phyloP scores from a whole-genome alignment of 2,113 vertebrate genomes.

The Chitala chitala region DNA sequence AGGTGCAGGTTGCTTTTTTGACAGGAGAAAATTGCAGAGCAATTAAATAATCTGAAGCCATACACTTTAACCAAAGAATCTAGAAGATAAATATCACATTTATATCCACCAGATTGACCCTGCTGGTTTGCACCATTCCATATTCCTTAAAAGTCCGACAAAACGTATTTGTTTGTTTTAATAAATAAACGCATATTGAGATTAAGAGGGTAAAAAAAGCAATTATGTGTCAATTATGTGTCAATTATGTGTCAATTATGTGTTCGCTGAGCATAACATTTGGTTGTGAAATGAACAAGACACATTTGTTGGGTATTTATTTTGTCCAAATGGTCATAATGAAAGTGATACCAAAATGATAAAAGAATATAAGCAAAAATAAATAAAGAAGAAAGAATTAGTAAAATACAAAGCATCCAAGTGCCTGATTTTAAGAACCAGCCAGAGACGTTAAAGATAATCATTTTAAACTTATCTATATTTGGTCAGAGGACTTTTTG shows the following conservation, averaged over 20 bases:
- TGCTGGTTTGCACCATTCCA: not conserved
- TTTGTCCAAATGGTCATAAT: too few species aligned
- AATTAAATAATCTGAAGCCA: conserved; percentile 73
- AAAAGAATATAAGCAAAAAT: too few species aligned
- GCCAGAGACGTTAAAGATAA: too few species aligned
- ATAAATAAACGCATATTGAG: too few species aligned
- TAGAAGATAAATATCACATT: conserved; percentile 66
- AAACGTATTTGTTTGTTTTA: not conserved
- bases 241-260: too few species aligned
- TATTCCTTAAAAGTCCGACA: not conserved
- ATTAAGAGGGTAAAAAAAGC: too few species aligned
- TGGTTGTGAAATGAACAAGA: conserved; percentile 1
- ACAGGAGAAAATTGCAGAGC: conserved; percentile 70
- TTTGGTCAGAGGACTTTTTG: not conserved
- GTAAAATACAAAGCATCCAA: too few species aligned
- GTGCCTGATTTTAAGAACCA: too few species aligned
- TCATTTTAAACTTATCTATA: too few species aligned
- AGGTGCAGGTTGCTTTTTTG: conserved; percentile 67
- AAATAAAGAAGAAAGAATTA: too few species aligned
- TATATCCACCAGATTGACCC: conserved; percentile 37
- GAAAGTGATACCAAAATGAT: not conserved
- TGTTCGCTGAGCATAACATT: not conserved
- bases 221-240: too few species aligned
- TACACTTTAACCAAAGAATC: conserved; percentile 66
- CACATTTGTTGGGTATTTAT: too few species aligned